Evolutionary conservation across 2,113 vertebrate species (phyloP), one percentile per base, ranked within the genome.

Genomic region (Platichthys flesus): DNA sequence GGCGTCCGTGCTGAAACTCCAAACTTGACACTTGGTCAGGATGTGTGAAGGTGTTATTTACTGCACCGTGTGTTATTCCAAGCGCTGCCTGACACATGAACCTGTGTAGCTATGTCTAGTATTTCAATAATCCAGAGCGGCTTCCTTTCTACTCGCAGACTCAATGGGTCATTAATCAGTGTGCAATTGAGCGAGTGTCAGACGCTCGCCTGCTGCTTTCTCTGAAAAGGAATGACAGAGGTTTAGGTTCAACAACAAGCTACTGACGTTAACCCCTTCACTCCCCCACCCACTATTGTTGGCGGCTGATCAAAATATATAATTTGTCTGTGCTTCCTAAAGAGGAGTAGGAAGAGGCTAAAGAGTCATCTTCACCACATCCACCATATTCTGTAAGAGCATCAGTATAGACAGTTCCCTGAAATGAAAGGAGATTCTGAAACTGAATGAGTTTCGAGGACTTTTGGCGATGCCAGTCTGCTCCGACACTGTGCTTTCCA

Each of bases 1-100:
- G 55, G 45, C 62, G 66, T 31, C 58, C 51, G 8, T 8, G 18
- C 51, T 73, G 59, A 77, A 82, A 83, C 55, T 24, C 0, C 55
- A 67, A 3, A 66, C 28, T 71, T 74, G 64, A 76, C 60, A 18
- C 24, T 24, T 56, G 9, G 18, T 57, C 42, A 68, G 31, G 57
- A 59, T 18, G 70, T 49, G 20, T 37, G 28, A 23, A 16, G 23
- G 23, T 68, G 40, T 51, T 51, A 67, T 62, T 45, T 67, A 66
- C 26, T 20, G 31, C 47, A 31, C 31, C 45, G 20, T 51, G 15
- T 78, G 28, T 67, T 26, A 59, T 47, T 52, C 31, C 14, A 65
- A n/a, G 42, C 51, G 7, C 31, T 18, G 68, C 15, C 23, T 3
- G 52, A 69, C 24, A 80, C n/a, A n/a, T 63, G 40, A 81, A 21